Conservation (phyloP, 1,140 invertebrate species). For the Agrypnia vestita region DNA sequence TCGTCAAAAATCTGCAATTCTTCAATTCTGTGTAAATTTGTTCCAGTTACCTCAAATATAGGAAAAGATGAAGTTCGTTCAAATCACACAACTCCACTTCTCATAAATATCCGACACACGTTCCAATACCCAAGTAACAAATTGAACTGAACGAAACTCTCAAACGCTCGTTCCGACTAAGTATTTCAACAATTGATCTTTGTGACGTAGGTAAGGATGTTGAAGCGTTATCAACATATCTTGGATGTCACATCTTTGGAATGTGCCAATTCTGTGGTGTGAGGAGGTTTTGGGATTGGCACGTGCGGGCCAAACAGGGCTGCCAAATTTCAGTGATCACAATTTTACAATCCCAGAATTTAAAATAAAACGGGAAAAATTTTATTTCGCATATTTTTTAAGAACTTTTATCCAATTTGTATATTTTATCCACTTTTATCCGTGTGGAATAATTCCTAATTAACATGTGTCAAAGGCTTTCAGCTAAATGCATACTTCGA, state of each 20-base stretch:
- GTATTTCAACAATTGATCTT: constrained; percentile 25
- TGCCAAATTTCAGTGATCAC: neutral
- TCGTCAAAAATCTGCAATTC: no score
- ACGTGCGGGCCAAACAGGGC: constrained; percentile 12
- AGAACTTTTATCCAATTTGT: no score
- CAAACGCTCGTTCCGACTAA: neutral
- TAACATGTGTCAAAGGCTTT: no score
- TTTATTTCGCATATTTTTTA: no score
- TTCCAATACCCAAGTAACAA: constrained; percentile 16
- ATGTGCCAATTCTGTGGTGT: constrained; percentile 10
- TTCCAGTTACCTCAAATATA: no score
- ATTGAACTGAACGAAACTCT: neutral
- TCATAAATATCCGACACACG: neutral
- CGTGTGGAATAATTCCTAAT: no score
- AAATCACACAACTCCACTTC: neutral
- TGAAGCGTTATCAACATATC: constrained; percentile 16
- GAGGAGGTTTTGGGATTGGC: constrained; percentile 22
- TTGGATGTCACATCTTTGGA: constrained; percentile 30
- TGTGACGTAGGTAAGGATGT: constrained; percentile 17
- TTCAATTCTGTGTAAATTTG: no score
- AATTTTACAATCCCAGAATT: no score
- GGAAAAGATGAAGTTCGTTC: no score
- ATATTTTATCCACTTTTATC: no score
- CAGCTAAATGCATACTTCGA: no score
- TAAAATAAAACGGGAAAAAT: no score